Conservation (phyloP, 1,140 invertebrate genomes). For the Wiebesia pumilae region DNA sequence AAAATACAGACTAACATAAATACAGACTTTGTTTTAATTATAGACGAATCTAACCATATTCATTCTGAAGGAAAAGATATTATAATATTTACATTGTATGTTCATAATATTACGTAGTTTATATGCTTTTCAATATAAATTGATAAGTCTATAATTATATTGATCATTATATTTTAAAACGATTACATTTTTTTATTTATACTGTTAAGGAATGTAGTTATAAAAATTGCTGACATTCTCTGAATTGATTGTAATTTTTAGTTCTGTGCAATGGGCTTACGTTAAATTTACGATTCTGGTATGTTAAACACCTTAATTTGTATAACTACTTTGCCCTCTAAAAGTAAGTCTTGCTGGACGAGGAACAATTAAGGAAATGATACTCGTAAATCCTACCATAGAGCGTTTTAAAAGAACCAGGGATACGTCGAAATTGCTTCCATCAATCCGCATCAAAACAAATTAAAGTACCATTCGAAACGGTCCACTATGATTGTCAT, state of each 20-base stretch:
- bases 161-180: no score
- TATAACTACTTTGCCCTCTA: constrained; percentile 35
- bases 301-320: constrained; percentile 48
- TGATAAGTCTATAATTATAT: no score
- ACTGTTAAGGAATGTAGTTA: not conserved
- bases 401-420: constrained; percentile 64
- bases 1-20: no score
- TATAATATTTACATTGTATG: no score
- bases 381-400: constrained; percentile 67
- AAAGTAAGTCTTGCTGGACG: constrained; percentile 62
- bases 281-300: constrained; percentile 43
- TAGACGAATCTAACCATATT: no score
- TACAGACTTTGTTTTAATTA: no score
- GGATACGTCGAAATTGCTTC: constrained; percentile 68
- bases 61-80: no score
- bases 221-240: not conserved
- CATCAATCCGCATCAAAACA: constrained; percentile 67
- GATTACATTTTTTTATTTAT: constrained; percentile 28
- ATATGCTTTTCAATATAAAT: no score
- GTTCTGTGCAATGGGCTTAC: constrained; percentile 27
- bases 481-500: not conserved
- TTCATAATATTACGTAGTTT: no score
- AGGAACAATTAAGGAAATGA: constrained; percentile 71
- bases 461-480: constrained; percentile 64
- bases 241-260: constrained; percentile 38